Conservation (phyloP, 2,888 invertebrate genomes). For the Scelioninae gen. 1 region DNA sequence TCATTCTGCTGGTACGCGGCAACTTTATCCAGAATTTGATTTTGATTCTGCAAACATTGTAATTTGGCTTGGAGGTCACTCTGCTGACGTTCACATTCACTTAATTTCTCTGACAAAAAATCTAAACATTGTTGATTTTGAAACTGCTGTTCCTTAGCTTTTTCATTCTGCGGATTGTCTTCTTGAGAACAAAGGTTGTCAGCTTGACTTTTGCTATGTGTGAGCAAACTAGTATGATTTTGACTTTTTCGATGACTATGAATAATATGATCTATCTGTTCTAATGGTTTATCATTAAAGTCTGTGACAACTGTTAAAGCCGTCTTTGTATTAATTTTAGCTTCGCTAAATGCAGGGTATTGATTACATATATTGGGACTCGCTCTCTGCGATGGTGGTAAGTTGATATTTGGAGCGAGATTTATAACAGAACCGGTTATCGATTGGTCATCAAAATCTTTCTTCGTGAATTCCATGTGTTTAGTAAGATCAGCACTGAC, state of each 20-base stretch:
- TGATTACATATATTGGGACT: conserved; percentile 82
- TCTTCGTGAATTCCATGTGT: conserved; percentile 81
- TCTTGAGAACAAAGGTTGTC: conserved; percentile 75
- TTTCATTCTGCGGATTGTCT: conserved; percentile 69
- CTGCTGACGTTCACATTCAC: conserved; percentile 82
- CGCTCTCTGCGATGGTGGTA: conserved; percentile 77
- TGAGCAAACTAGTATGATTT: conserved; percentile 74
- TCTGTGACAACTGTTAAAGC: conserved; percentile 80
- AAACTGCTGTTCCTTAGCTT: conserved; percentile 72
- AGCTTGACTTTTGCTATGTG: conserved; percentile 79
- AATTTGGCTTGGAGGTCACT: conserved; percentile 82
- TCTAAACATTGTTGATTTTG: conserved; percentile 82
- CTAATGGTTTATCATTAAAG: conserved; percentile 79
- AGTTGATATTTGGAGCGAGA: conserved; percentile 75
- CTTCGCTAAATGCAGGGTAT: conserved; percentile 80
- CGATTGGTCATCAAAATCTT: conserved; percentile 82
- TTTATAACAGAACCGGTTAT: conserved; percentile 81
- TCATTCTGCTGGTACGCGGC: conserved; percentile 82
- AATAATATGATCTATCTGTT: conserved; percentile 82
- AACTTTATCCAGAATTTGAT: conserved; percentile 82
- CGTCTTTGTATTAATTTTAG: conserved; percentile 79
- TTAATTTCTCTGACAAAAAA: conserved; percentile 81
- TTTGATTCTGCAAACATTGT: conserved; percentile 82
- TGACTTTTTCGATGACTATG: conserved; percentile 82
- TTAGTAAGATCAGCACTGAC: conserved; percentile 83